Evolutionary conservation across 2,113 vertebrate genomes (phyloP).

Genomic region (Willisornis vidua): DNA sequence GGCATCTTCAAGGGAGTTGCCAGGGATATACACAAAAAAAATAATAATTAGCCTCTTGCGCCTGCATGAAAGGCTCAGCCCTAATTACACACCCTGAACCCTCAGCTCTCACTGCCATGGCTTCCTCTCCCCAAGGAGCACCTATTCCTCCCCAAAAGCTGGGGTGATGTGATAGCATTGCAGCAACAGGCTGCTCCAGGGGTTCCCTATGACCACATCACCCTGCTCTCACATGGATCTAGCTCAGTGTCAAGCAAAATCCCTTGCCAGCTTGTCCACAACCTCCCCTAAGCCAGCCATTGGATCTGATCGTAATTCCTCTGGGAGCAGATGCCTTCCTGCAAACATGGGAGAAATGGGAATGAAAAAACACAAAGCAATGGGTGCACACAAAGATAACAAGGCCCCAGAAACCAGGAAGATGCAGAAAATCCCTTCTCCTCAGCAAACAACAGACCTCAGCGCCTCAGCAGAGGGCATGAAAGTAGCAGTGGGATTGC

Average conservation of each 20-base stretch:
- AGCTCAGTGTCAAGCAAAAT: not conserved
- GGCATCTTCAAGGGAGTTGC: not conserved
- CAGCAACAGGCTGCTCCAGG: not conserved
- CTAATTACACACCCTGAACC: not conserved
- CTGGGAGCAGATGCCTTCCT: not conserved
- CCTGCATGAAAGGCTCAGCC: not conserved
- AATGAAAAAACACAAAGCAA: not conserved
- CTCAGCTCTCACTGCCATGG: rapidly evolving
- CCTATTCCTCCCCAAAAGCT: not conserved
- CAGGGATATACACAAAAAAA: not conserved
- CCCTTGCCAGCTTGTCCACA: not conserved
- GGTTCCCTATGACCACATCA: not conserved
- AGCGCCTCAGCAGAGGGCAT: not conserved
- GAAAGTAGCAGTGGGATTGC: not conserved
- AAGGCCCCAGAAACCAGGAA: not conserved
- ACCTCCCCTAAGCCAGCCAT: not conserved
- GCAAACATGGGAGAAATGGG: not conserved
- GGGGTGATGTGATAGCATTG: rapidly evolving
- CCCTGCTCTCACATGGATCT: not conserved
- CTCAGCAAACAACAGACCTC: not conserved
- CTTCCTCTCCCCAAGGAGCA: rapidly evolving
- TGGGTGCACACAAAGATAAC: not conserved
- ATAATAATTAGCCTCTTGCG: not conserved
- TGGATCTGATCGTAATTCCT: rapidly evolving
- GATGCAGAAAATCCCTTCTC: not conserved